Percentiles rank a stretch among this genome's conserved stretches.
Conservation (phyloP, 2,113 vertebrate genomes). For the Eretmochelys imbricata region DNA sequence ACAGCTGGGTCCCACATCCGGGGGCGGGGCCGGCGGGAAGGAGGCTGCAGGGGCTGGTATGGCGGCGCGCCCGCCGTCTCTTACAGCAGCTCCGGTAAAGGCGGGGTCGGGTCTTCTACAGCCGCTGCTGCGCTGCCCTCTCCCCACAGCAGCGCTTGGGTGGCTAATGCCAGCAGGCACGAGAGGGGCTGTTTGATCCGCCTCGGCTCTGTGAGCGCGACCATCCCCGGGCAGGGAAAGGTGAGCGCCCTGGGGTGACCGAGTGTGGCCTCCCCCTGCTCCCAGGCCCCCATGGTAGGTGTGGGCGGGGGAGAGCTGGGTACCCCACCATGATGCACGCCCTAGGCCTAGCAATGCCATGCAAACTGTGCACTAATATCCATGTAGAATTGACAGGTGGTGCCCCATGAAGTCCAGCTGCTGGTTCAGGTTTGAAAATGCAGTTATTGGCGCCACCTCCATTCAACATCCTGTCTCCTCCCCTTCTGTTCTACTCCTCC, state of each 20-base stretch:
- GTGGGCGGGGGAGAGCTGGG: neutral
- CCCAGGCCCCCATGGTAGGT: too few species aligned
- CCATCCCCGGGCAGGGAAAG: neutral
- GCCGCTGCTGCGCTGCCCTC: too few species aligned
- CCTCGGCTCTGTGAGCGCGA: too few species aligned
- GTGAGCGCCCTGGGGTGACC: neutral
- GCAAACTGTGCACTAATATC: too few species aligned
- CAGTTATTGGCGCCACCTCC: neutral
- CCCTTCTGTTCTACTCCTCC: neutral
- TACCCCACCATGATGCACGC: neutral
- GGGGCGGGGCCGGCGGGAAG: neutral
- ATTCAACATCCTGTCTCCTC: neutral
- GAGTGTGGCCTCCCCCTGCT: neutral
- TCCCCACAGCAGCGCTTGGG: neutral
- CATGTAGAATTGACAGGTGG: too few species aligned
- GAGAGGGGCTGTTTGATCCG: neutral
- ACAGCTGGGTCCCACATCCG: slow-evolving; percentile 49
- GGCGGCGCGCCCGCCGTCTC: too few species aligned
- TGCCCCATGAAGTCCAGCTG: neutral
- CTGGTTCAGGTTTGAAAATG: neutral
- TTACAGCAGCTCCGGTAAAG: too few species aligned
- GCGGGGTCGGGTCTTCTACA: too few species aligned
- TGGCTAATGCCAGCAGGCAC: too few species aligned
- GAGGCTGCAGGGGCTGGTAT: too few species aligned
- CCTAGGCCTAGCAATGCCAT: neutral